A percentile compares a stretch with the other conserved stretches of the same genome.
Conservation (phyloP, 2,113 vertebrate species). For the Protomyctophum bolini region DNA sequence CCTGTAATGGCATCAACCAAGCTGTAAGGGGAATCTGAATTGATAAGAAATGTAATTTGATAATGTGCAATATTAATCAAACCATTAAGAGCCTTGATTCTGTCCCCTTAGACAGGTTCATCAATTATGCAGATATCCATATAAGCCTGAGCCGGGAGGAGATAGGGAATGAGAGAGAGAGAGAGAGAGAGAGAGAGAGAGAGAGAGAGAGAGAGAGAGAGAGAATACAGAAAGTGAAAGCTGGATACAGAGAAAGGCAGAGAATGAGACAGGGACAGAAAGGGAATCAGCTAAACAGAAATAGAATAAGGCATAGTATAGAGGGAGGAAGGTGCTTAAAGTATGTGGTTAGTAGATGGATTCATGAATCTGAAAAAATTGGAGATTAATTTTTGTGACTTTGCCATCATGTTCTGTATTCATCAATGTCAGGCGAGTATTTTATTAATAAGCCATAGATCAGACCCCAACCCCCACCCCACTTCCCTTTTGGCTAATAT, state of each 20-base stretch:
- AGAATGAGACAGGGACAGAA: not conserved
- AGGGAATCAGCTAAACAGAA: constrained; percentile 11
- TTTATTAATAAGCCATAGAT: constrained; percentile 70
- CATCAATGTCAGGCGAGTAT: constrained; percentile 73
- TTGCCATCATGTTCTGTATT: constrained; percentile 69
- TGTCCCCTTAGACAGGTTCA: constrained; percentile 61
- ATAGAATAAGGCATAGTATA: constrained; percentile 57
- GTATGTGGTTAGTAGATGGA: constrained; percentile 65
- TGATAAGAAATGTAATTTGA: constrained; percentile 70
- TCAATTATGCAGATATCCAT: constrained; percentile 70
- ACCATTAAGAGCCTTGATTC: constrained; percentile 58
- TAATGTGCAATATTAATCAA: constrained; percentile 71
- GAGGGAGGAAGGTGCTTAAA: constrained; percentile 47
- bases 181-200: not conserved
- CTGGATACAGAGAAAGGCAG: constrained; percentile 15
- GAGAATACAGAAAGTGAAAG: not conserved
- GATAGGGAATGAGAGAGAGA: not conserved
- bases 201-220: not conserved
- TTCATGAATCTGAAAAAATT: constrained; percentile 73
- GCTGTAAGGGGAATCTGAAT: constrained; percentile 34
- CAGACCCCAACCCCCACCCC: not conserved
- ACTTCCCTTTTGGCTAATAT: constrained; percentile 57
- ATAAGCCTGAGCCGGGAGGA: constrained; percentile 24
- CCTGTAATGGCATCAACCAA: constrained; percentile 28
- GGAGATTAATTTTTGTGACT: constrained; percentile 69